phyloP scores from a whole-genome alignment of 2,797 vertebrate species.

The Ctenopoma kingsleyae region DNA sequence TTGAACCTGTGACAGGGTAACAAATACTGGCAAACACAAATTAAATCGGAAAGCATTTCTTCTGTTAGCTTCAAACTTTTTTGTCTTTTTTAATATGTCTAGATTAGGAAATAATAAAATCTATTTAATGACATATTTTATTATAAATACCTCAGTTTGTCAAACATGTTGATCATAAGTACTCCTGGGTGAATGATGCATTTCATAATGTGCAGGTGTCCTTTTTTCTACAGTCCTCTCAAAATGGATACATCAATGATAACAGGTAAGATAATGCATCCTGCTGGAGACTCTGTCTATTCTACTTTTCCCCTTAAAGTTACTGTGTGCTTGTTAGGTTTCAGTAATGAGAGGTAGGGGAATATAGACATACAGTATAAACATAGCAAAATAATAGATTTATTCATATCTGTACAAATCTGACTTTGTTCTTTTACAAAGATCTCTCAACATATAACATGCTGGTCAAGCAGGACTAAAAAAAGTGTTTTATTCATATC shows the following conservation, averaged over 20 bases:
- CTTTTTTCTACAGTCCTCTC: conserved; percentile 89
- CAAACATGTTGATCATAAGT: conserved; percentile 15
- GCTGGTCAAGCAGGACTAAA: neutral
- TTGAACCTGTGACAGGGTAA: conserved; percentile 36
- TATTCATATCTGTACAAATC: conserved; percentile 2
- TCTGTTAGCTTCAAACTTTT: neutral
- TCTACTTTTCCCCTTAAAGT: neutral
- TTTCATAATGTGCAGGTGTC: conserved; percentile 86
- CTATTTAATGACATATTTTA: neutral
- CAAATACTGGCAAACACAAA: neutral
- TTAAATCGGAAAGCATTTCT: neutral
- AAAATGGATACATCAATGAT: conserved; percentile 97
- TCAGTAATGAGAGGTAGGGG: conserved; percentile 1
- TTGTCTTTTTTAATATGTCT: neutral
- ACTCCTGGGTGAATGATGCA: conserved; percentile 54
- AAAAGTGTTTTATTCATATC: conserved; percentile 1
- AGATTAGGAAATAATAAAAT: neutral
- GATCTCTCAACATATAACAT: neutral
- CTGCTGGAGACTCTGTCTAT: conserved; percentile 20
- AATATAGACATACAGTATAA: neutral
- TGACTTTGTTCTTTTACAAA: neutral
- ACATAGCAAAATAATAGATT: neutral
- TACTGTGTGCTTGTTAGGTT: conserved; percentile 15
- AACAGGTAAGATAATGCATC: conserved; percentile 90
- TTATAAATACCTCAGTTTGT: neutral